A percentile compares a stretch with the other conserved stretches of the same genome.
phyloP scores from a whole-genome alignment of 2,113 vertebrate species.

The Pangasianodon gigas region DNA sequence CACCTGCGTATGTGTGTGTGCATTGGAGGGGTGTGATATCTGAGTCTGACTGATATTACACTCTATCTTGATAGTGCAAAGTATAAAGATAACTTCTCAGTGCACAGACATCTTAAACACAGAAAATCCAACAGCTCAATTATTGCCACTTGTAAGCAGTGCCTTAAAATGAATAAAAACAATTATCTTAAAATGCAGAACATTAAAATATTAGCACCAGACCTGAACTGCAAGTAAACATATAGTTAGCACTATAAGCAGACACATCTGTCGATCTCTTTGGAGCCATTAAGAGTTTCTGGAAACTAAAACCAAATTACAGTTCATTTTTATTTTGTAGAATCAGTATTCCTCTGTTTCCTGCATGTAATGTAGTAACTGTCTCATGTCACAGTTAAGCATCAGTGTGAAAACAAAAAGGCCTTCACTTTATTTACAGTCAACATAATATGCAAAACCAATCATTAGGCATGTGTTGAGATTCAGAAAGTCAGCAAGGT shows the following conservation, averaged over 20 bases:
- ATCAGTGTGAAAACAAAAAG: not conserved
- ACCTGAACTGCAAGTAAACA: not conserved
- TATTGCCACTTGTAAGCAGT: too few species aligned
- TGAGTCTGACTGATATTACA: slow-evolving; percentile 34
- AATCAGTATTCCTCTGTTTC: not conserved
- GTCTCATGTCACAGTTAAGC: not conserved
- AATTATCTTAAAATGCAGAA: not conserved
- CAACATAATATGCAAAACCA: not conserved
- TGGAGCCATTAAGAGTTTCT: not conserved
- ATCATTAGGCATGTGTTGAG: not conserved
- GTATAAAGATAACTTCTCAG: slow-evolving; percentile 28
- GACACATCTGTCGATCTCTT: not conserved
- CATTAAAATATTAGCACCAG: not conserved
- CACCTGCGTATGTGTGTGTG: slow-evolving; percentile 8
- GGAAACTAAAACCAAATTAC: not conserved
- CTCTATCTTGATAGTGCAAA: not conserved
- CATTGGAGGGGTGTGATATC: slow-evolving; percentile 24
- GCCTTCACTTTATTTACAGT: not conserved
- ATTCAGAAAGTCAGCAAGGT: not conserved
- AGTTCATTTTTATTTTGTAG: not conserved
- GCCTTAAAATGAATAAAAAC: not conserved
- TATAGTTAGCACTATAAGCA: not conserved
- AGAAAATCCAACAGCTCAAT: not conserved
- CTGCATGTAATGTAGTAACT: not conserved
- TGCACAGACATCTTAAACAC: not conserved